Evolutionary conservation across 2,113 vertebrate genomes (phyloP), one percentile per base, ranked within the genome.

Genomic region (Neolamprologus devosi): DNA sequence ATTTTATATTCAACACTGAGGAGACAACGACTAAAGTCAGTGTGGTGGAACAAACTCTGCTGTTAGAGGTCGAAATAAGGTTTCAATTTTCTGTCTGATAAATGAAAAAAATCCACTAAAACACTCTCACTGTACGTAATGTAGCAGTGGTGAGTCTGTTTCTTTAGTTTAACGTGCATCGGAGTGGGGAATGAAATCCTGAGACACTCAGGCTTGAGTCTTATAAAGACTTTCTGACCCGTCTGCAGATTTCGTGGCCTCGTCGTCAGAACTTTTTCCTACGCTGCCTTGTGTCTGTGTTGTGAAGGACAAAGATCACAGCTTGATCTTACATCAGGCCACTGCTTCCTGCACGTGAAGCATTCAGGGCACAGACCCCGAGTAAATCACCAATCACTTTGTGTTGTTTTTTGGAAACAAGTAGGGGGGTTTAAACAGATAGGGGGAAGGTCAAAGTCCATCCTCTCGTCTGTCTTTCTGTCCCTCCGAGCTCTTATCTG

Each of bases 391-490:
- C 90, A 89, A 87, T 88, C 90, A 89, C 89, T 79, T 57, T 21
- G 7, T 89, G 82, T 84, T 86, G 85, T 86, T 91, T 92, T 86
- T 65, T 9, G 81, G 53, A 84, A 86, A 9, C 33, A 33, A 60
- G 49, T 85, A 3, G 40, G 63, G 80, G 84, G 79, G 78, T 49
- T 87, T 89, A 85, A 88, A 95, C 81, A 51, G 92, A 93, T 88
- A 91, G 91, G 82, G 95, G 95, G 95, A 96, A 96, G 96, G 96
- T 96, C 95, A 96, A 87, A 93, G 96, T 96, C 96, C 96, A 89
- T 91, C 82, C 86, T 93, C 70, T 91, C 63, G 35, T 91, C 87
- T 87, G 87, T 90, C 19, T 42, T 23, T 84, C 87, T 95, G 95
- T 96, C 95, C 95, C 96, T 95, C 80, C 26, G 28, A 96, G 96